Evolutionary conservation across 2,888 invertebrate genomes (phyloP), one percentile per base, ranked within the genome.

Genomic region (Amphipyra tragopoginis): DNA sequence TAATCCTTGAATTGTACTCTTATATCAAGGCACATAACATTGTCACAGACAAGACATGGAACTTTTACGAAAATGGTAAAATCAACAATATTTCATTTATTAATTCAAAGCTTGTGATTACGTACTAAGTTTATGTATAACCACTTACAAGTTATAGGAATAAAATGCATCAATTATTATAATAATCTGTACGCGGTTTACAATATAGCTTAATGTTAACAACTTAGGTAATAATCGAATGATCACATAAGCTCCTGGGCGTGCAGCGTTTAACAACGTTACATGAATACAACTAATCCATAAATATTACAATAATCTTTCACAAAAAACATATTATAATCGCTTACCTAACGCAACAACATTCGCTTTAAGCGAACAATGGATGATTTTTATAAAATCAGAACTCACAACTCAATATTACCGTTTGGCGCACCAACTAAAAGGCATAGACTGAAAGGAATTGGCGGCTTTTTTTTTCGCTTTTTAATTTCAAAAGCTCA

Each of bases 161-260:
- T 73, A 57, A 48, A 51, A 67, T 62, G 43, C 48, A 42, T 15
- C 10, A 40, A 55, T 57, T 67, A 51, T 21, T 55, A 50, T 64
- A 56, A 63, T 61, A 75, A 73, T 62, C 63, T 78, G 78, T 67
- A 62, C 34, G 76, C 52, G 63, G 70, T 66, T 58, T 53, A 71
- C 48, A 68, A 55, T 58, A 47, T 48, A 61, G 52, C 70, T 65
- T 75, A 66, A 74, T 58, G 60, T 66, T 64, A 75, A 76, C 74
- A 75, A 76, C 74, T 83, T 79, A 84, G 77, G 53, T 80, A 78
- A 81, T 62, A 85, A 87, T 76, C 84, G 76, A 87, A 89, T 87
- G 85, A 92, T 92, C 91, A 93, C 92, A 92, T 86, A 80, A 88
- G 87, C 89, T 89, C 86, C 72, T 84, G 86, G 83, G 84, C 86